Conservation (phyloP, 2,113 vertebrate genomes). For the Microtus oregoni region DNA sequence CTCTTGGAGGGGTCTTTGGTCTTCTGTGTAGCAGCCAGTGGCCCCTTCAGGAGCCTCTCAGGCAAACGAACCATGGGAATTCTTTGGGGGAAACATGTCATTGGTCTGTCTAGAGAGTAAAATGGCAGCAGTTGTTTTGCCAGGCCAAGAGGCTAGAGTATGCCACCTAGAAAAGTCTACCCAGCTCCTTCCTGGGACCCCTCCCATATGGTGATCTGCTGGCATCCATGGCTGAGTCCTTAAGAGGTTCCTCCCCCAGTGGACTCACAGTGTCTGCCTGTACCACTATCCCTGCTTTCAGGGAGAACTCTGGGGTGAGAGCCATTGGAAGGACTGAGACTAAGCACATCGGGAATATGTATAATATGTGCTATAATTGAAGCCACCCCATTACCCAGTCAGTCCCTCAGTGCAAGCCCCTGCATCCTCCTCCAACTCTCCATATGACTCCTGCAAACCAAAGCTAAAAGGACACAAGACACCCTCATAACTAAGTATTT, state of each 20-base stretch:
- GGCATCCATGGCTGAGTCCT: neutral
- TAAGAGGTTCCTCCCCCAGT: fast-evolving
- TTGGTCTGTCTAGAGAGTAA: neutral
- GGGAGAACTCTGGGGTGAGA: neutral
- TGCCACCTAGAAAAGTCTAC: neutral
- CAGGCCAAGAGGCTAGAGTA: neutral
- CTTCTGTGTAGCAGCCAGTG: fast-evolving
- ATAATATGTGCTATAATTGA: neutral
- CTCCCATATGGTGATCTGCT: fast-evolving
- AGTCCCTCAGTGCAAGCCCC: neutral
- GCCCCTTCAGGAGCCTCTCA: neutral
- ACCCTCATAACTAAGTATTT: neutral
- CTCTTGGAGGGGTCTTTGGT: neutral
- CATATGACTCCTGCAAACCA: neutral
- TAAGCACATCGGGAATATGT: neutral
- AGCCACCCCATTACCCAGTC: neutral
- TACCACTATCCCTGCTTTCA: neutral
- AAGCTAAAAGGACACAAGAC: neutral
- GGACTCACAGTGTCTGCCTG: neutral
- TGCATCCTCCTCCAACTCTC: neutral
- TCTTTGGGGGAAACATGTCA: neutral
- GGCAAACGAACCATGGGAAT: neutral
- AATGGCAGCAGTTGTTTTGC: neutral
- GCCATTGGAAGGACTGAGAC: neutral
- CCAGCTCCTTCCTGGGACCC: fast-evolving